Base-by-base conservation (phyloP, 2,113 vertebrate species). In the Ceratotherium simum region DNA sequence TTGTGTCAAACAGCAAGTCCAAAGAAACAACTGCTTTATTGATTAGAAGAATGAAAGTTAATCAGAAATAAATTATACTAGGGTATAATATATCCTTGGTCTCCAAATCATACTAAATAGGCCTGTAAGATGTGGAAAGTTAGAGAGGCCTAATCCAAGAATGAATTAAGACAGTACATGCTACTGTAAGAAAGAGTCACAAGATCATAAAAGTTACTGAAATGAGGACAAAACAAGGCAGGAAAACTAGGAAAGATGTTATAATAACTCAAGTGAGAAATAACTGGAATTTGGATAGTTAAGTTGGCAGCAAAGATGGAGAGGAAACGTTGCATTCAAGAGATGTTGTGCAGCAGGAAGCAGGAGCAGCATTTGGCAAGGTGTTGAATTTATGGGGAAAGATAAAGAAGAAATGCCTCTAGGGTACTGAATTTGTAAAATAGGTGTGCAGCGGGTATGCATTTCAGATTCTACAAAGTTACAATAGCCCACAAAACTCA, bases 11-110 rank as follows among this genome's bases (percentile, higher is more conserved):
- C 48, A 76, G 60, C 16, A 23, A 25, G 91, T 62, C 14, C 25
- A n/a, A 94, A 96, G 39, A 67, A 54, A 90, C 31, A 29, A 75
- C 2, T 75, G 16, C 16, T 60, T 82, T 39, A 67, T 62, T 69
- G 2, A 31, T 95, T 81, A 86, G 29, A 96, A 88, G 67, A 92
- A 89, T 94, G 39, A 78, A 79, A 78, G 4, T 56, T 82, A 65
- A 89, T 60, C 12, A 91, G 42, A 62, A 78, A 72, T 67, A 76
- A 85, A 78, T 62, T 87, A 65, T 58, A 88, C 48, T 78, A 42
- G 2, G 14, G 29, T 39, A 46, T 90, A 73, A 64, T 80, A 62
- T 73, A 64, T 36, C n/a, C 33, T 90, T 90, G 48, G 33, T 51
- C 48, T 93, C 51, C 51, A 87, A 60, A 76, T 82, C 21, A 86